phyloP scores from a whole-genome alignment of 2,113 vertebrate genomes.

The Paradisaea rubra region DNA sequence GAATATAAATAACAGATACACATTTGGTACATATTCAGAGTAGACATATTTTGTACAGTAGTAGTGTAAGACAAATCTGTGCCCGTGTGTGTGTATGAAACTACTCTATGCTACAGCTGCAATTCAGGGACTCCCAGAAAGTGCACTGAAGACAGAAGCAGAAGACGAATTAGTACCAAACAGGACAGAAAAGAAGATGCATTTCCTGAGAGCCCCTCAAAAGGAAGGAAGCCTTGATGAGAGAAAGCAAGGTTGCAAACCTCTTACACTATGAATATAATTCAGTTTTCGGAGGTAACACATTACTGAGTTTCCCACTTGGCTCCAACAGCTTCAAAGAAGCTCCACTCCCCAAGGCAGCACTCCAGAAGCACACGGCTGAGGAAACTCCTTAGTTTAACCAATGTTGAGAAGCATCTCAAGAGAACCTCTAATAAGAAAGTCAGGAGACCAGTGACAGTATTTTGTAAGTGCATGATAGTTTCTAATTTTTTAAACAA shows the following conservation, averaged over 20 bases:
- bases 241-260: background rate
- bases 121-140: background rate
- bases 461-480: background rate
- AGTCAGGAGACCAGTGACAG: background rate
- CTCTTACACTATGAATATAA: background rate
- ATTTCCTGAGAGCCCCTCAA: background rate
- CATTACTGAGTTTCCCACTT: background rate
- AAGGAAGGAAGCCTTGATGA: background rate
- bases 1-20: background rate
- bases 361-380: background rate
- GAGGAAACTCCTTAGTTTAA: background rate
- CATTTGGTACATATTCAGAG: background rate
- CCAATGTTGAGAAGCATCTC: background rate
- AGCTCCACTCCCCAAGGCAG: background rate
- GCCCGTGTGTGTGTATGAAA: fast-evolving
- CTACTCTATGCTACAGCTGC: background rate
- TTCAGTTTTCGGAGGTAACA: background rate
- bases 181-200: background rate
- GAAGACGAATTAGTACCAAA: background rate
- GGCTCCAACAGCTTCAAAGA: background rate
- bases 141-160: background rate
- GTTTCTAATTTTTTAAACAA: background rate
- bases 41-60: background rate
- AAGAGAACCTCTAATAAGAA: background rate
- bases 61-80: background rate